phyloP scores from a whole-genome alignment of 2,113 vertebrate genomes.

The Narcine bancroftii region DNA sequence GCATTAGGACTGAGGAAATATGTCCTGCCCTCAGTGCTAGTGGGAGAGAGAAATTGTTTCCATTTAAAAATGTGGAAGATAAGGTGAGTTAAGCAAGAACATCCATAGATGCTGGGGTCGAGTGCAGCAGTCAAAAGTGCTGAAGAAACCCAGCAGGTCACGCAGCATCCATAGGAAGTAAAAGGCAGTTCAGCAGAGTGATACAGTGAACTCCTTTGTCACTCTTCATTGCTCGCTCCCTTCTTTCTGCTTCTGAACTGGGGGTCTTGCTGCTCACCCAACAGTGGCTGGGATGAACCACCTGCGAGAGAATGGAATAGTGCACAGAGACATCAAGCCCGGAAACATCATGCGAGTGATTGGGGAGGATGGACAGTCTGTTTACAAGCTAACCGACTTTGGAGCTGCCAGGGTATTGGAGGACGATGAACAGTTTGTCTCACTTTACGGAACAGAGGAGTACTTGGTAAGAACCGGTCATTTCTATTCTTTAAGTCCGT shows the following conservation, averaged over 20 bases:
- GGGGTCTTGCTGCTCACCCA: constrained; percentile 38
- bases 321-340: constrained; percentile 94
- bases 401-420: constrained; percentile 90
- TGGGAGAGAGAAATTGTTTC: neutral
- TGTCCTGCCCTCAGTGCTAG: neutral
- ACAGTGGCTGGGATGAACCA: constrained; percentile 98
- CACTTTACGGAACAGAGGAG: constrained; percentile 95
- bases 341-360: constrained; percentile 97
- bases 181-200: neutral
- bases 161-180: too few species aligned
- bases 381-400: constrained; percentile 96
- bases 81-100: too few species aligned
- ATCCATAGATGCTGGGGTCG: too few species aligned
- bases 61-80: neutral
- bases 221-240: neutral
- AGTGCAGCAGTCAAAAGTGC: too few species aligned
- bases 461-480: constrained; percentile 74
- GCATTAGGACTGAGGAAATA: neutral
- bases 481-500: too few species aligned
- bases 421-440: constrained; percentile 96
- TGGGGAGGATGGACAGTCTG: constrained; percentile 86
- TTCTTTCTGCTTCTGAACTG: constrained; percentile 1
- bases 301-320: constrained; percentile 90
- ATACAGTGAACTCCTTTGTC: neutral
- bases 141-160: too few species aligned